Evolutionary conservation across 2,113 vertebrate genomes (phyloP).

Genomic region (Oncorhynchus nerka): DNA sequence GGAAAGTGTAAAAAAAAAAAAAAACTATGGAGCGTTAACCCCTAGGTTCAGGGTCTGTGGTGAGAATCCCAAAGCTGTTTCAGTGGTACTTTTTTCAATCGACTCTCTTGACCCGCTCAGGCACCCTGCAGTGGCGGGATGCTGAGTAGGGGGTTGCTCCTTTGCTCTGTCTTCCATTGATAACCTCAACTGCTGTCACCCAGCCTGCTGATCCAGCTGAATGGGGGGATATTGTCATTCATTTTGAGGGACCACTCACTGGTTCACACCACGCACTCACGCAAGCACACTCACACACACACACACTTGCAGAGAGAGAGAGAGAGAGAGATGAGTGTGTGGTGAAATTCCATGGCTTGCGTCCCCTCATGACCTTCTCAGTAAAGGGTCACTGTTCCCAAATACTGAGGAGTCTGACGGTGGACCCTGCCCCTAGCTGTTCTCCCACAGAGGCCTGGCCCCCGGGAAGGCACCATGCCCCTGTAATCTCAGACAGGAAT

Average conservation of each 20-base stretch:
- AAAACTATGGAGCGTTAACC: too few relatives aligned
- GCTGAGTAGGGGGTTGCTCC: slow-evolving; percentile 22
- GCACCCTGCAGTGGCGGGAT: slow-evolving; percentile 11
- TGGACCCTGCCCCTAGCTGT: background rate
- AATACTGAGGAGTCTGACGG: background rate
- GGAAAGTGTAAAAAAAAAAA: too few relatives aligned
- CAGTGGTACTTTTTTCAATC: background rate
- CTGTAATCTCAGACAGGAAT: background rate
- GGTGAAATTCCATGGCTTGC: background rate
- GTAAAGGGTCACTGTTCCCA: slow-evolving; percentile 1
- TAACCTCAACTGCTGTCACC: slow-evolving; percentile 32
- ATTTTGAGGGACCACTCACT: slow-evolving; percentile 16
- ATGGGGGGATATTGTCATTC: slow-evolving; percentile 36
- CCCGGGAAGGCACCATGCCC: background rate
- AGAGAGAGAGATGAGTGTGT: background rate
- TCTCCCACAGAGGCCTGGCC: background rate
- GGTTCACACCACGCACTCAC: background rate
- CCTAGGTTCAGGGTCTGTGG: too few relatives aligned
- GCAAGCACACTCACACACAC: background rate
- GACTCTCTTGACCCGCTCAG: background rate
- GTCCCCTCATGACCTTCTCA: background rate
- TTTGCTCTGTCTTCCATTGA: slow-evolving; percentile 13
- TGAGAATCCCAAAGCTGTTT: background rate
- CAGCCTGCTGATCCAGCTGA: slow-evolving; percentile 40
- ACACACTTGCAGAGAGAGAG: background rate